Conservation (phyloP, 2,888 invertebrate species). For the Branchinecta sandiegonensis region DNA sequence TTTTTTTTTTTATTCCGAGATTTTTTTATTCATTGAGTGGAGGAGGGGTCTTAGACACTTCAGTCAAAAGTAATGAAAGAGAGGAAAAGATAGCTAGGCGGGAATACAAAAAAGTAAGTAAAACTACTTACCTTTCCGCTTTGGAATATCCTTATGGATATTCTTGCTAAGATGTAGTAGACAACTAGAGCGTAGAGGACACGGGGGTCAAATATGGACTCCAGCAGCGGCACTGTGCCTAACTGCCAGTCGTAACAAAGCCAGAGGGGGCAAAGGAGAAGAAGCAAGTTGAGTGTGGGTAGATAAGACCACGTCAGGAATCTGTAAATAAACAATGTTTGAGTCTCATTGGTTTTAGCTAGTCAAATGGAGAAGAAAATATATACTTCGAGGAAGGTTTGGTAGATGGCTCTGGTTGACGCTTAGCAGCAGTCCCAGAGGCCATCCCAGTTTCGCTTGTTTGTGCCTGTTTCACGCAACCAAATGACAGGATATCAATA, state of each 20-base stretch:
- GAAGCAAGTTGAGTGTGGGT: slow-evolving; percentile 67
- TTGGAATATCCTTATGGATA: background rate
- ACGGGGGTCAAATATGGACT: slow-evolving; percentile 35
- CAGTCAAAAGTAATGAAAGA: too few relatives aligned
- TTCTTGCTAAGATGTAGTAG: slow-evolving; percentile 18
- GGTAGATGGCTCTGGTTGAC: too few relatives aligned
- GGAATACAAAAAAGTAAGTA: background rate
- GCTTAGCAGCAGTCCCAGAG: too few relatives aligned
- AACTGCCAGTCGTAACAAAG: slow-evolving; percentile 82
- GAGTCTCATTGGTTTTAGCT: too few relatives aligned
- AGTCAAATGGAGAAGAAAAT: too few relatives aligned
- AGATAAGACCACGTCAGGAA: slow-evolving; percentile 65
- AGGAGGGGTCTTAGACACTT: too few relatives aligned
- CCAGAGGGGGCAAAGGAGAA: slow-evolving; percentile 59
- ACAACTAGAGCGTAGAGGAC: slow-evolving; percentile 32
- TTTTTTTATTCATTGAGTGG: too few relatives aligned
- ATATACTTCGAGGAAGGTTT: too few relatives aligned
- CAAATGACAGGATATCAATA: too few relatives aligned
- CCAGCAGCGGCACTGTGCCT: slow-evolving; percentile 63
- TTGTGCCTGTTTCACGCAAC: too few relatives aligned
- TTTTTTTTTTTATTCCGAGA: too few relatives aligned
- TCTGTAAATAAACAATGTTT: slow-evolving; percentile 39
- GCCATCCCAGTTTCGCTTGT: too few relatives aligned
- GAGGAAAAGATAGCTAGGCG: background rate
- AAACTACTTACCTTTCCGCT: background rate